Evolutionary conservation across 2,888 invertebrate species (phyloP).

Genomic region (Blera fallax): DNA sequence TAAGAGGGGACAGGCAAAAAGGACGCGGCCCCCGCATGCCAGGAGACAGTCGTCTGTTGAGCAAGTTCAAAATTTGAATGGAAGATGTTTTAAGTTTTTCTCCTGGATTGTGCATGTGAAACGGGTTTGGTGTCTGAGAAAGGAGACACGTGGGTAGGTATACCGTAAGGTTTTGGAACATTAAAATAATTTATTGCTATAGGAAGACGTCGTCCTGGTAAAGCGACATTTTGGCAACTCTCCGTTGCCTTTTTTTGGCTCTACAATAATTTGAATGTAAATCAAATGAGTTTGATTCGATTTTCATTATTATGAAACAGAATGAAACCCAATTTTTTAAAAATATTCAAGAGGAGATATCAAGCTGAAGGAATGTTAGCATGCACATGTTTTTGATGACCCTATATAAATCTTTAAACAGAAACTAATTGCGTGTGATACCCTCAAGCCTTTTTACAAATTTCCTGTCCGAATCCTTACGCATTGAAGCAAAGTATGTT

Average conservation of each 20-base stretch:
- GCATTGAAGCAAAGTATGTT: not conserved
- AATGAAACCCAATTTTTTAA: too few relatives aligned
- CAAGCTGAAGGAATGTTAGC: too few relatives aligned
- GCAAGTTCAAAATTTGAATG: slow-evolving; percentile 54
- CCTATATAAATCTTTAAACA: not conserved
- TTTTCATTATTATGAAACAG: too few relatives aligned
- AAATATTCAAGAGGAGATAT: too few relatives aligned
- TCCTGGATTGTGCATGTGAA: not conserved
- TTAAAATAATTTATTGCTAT: slow-evolving; percentile 48
- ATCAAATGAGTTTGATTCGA: not conserved
- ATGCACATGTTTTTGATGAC: not conserved
- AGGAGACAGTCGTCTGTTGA: slow-evolving; percentile 59
- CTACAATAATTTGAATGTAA: not conserved
- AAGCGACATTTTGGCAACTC: slow-evolving; percentile 45
- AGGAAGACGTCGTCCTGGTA: slow-evolving; percentile 20
- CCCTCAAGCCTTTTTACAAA: too few relatives aligned
- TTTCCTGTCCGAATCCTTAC: not conserved
- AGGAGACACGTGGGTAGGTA: not conserved
- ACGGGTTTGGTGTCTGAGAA: not conserved
- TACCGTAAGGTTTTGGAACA: not conserved
- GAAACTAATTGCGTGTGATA: not conserved
- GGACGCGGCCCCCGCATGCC: not conserved
- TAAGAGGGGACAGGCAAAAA: slow-evolving; percentile 20
- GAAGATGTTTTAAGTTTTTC: slow-evolving; percentile 12
- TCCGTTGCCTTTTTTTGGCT: not conserved